Percentiles rank a stretch among this genome's conserved stretches.
phyloP scores from a whole-genome alignment of 2,888 invertebrate genomes.

The Schrankia costaestrigalis region DNA sequence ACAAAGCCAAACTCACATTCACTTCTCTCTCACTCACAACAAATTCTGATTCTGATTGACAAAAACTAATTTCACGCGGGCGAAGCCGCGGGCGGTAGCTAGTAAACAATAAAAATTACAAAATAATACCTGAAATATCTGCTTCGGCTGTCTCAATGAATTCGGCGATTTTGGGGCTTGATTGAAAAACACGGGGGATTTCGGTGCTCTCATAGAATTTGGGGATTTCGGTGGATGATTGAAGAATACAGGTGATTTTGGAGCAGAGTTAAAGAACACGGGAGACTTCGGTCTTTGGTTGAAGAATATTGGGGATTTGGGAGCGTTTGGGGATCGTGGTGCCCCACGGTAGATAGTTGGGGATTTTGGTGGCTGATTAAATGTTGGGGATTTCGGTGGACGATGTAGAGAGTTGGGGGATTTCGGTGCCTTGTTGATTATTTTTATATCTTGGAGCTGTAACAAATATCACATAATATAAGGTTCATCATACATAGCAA shows the following conservation, averaged over 20 bases:
- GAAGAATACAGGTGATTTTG: too few species aligned
- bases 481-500: not conserved
- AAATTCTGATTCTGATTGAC: too few species aligned
- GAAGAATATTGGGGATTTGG: not conserved
- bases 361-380: constrained; percentile 2
- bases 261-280: too few species aligned
- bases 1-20: too few species aligned
- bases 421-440: constrained; percentile 1
- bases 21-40: too few species aligned
- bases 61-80: too few species aligned
- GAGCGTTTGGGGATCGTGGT: too few species aligned
- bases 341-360: not conserved
- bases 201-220: not conserved
- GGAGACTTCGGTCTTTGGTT: constrained; percentile 1
- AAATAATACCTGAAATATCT: not conserved
- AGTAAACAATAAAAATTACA: not conserved
- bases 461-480: not conserved
- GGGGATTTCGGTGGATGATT: not conserved
- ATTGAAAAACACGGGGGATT: not conserved
- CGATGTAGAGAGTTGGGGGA: constrained; percentile 4
- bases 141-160: not conserved
- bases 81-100: too few species aligned
- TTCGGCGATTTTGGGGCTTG: constrained; percentile 5
- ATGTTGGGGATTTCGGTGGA: constrained; percentile 5
- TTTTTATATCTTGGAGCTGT: constrained; percentile 6